Conservation (phyloP, 2,113 vertebrate genomes). For the Tyrannus savana region DNA sequence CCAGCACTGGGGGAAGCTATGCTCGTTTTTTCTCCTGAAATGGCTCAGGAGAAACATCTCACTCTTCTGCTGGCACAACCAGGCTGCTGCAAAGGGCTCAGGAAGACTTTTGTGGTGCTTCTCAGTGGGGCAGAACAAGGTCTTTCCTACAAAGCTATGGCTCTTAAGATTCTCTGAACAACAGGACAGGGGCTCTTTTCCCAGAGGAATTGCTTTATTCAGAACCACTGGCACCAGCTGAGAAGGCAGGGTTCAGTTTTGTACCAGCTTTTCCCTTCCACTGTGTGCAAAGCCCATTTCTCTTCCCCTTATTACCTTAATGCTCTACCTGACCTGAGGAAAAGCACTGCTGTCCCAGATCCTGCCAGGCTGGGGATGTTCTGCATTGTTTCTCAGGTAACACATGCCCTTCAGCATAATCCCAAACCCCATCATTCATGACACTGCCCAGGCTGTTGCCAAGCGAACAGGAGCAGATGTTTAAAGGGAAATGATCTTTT, state of each 20-base stretch:
- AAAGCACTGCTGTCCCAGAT: background rate
- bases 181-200: background rate
- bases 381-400: constrained; percentile 25
- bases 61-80: background rate
- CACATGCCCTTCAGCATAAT: constrained; percentile 31
- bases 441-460: constrained; percentile 53
- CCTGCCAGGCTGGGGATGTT: background rate
- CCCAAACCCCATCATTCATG: background rate
- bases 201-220: background rate
- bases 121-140: background rate
- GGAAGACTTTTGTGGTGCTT: background rate
- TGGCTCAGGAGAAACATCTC: background rate
- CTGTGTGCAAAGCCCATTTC: background rate
- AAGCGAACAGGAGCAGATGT: constrained; percentile 68
- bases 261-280: background rate
- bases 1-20: background rate
- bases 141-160: background rate
- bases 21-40: background rate
- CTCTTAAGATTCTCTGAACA: background rate
- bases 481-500: constrained; percentile 51
- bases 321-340: background rate
- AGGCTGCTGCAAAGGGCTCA: background rate
- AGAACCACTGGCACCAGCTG: background rate
- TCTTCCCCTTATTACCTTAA: background rate
- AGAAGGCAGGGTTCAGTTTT: background rate